Evolutionary conservation across 2,888 invertebrate species (phyloP).

Genomic region (Yponomeuta sedellus): DNA sequence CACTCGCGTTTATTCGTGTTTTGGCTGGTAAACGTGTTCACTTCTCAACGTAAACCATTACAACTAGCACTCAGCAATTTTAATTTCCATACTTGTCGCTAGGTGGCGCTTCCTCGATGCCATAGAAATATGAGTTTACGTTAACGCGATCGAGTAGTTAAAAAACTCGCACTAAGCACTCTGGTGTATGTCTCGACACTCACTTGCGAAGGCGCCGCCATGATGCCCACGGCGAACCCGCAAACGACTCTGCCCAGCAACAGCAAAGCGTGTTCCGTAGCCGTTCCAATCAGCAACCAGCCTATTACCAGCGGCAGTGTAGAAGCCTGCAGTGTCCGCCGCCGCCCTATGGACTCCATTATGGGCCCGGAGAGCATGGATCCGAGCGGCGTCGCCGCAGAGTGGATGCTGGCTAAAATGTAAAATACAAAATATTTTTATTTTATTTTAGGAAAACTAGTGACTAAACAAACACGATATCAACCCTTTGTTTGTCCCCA

Average conservation of each 20-base stretch:
- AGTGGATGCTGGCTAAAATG: conserved; percentile 83
- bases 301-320: conserved; percentile 81
- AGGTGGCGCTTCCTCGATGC: too few relatives aligned
- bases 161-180: too few relatives aligned
- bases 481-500: too few relatives aligned
- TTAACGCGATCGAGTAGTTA: too few relatives aligned
- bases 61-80: too few relatives aligned
- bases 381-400: conserved; percentile 85
- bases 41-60: too few relatives aligned
- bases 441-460: too few relatives aligned
- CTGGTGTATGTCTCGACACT: conserved; percentile 6
- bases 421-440: conserved; percentile 17
- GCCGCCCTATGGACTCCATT: conserved; percentile 82
- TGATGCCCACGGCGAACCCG: conserved; percentile 83
- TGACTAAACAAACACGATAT: too few relatives aligned
- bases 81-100: too few relatives aligned
- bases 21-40: too few relatives aligned
- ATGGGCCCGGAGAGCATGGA: conserved; percentile 83
- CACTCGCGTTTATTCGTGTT: too few relatives aligned
- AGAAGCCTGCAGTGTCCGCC: conserved; percentile 79
- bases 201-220: conserved; percentile 86
- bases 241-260: conserved; percentile 81
- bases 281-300: conserved; percentile 80
- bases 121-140: too few relatives aligned
- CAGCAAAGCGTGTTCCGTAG: conserved; percentile 73